Evolutionary conservation across 2,113 vertebrate genomes (phyloP).

Genomic region (Buteo buteo): DNA sequence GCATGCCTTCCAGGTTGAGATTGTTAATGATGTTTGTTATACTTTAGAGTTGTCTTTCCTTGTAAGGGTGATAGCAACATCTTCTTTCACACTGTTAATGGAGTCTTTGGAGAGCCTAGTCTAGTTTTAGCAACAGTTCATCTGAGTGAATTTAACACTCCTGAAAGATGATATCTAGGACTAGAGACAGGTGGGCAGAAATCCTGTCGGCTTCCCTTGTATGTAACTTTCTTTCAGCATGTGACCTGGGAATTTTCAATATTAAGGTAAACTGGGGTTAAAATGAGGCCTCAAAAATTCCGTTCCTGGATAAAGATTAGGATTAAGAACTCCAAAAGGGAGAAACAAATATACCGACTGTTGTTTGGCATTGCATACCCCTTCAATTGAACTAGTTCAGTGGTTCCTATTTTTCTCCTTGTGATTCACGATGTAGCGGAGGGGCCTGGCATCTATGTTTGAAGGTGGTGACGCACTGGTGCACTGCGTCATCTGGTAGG

Average conservation of each 20-base stretch:
- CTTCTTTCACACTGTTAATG: background rate
- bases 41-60: background rate
- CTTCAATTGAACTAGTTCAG: background rate
- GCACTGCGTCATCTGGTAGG: background rate
- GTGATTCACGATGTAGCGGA: background rate
- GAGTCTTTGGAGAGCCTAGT: background rate
- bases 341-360: background rate
- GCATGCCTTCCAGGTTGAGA: background rate
- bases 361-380: background rate
- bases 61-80: background rate
- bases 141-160: background rate
- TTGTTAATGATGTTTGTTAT: background rate
- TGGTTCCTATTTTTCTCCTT: background rate
- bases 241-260: background rate
- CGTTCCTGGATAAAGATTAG: background rate
- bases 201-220: background rate
- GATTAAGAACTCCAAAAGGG: background rate
- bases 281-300: background rate
- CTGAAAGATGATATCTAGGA: background rate
- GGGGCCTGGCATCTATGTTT: background rate
- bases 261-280: background rate
- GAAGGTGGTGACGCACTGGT: background rate
- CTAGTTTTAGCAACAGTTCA: background rate
- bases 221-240: background rate
- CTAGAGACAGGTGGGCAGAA: background rate